Evolutionary conservation across 2,888 invertebrate species (phyloP).

Genomic region (Liopterus haemorrhoidalis): DNA sequence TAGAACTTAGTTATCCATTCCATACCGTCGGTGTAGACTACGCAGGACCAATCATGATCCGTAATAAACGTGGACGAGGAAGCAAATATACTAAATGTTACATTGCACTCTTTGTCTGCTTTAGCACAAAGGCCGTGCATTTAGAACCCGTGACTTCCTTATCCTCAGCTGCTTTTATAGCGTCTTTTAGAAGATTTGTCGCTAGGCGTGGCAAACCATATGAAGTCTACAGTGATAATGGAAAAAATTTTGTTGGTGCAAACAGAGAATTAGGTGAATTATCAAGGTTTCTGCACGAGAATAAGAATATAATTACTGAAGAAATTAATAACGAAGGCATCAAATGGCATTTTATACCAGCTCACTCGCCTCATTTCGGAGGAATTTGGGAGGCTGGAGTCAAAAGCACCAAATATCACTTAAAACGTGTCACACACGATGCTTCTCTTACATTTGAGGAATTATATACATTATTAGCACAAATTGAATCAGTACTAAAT

Average conservation of each 20-base stretch:
- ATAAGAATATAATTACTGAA: too few species aligned
- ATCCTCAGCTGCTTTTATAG: not conserved
- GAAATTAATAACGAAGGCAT: too few species aligned
- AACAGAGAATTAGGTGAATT: constrained; percentile 1
- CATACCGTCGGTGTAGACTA: not conserved
- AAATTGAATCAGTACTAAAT: too few species aligned
- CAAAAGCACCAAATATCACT: too few species aligned
- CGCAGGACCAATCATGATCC: not conserved
- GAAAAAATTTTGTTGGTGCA: constrained; percentile 24
- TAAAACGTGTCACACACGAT: too few species aligned
- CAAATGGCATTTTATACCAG: too few species aligned
- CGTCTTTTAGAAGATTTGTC: not conserved
- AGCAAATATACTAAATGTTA: not conserved
- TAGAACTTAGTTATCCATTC: not conserved
- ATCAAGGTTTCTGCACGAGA: too few species aligned
- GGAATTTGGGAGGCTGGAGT: too few species aligned
- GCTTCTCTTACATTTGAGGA: too few species aligned
- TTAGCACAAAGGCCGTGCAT: not conserved
- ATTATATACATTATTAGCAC: too few species aligned
- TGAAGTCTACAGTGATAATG: constrained; percentile 27
- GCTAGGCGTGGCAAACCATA: not conserved
- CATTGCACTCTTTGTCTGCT: constrained; percentile 4
- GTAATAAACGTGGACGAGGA: not conserved
- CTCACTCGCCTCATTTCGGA: too few species aligned
- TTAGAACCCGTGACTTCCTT: not conserved